These are phyloP conservation scores for Nemopilema nomurai DNA, from an alignment of 30 jellyfish, hydroid and myxozoan species.

Conservation along the genomic window DNA sequence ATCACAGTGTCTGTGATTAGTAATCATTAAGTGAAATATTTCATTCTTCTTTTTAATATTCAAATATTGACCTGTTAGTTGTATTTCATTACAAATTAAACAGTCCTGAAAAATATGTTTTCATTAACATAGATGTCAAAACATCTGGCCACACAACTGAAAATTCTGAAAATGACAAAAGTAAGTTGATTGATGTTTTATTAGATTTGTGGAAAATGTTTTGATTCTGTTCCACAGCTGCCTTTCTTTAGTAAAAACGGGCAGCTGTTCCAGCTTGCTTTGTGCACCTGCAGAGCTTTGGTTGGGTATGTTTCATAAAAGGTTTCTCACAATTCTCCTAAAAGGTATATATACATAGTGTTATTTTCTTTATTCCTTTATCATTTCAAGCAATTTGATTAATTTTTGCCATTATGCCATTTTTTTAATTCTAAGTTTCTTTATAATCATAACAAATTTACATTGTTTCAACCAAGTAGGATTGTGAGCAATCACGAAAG, in stretches of 20 bases:
- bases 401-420: background rate
- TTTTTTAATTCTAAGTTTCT: background rate
- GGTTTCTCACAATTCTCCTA: background rate
- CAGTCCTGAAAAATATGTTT: too few relatives aligned
- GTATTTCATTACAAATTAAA: too few relatives aligned
- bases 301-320: background rate
- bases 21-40: too few relatives aligned
- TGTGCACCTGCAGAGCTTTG: background rate
- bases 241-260: background rate
- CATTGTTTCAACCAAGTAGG: too few relatives aligned
- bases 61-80: too few relatives aligned
- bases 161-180: background rate
- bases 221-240: background rate
- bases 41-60: too few relatives aligned
- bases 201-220: background rate
- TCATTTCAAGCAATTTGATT: background rate
- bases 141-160: conserved; percentile 51
- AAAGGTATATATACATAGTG: background rate
- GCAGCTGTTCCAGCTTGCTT: background rate
- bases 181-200: background rate
- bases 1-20: too few relatives aligned
- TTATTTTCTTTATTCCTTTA: too few relatives aligned
- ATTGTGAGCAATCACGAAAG: background rate
- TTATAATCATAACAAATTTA: background rate
- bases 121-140: conserved; percentile 20